Evolutionary conservation across 2,113 vertebrate species (phyloP), one percentile per base, ranked within the genome.

Genomic region (Megaceryle maxima): DNA sequence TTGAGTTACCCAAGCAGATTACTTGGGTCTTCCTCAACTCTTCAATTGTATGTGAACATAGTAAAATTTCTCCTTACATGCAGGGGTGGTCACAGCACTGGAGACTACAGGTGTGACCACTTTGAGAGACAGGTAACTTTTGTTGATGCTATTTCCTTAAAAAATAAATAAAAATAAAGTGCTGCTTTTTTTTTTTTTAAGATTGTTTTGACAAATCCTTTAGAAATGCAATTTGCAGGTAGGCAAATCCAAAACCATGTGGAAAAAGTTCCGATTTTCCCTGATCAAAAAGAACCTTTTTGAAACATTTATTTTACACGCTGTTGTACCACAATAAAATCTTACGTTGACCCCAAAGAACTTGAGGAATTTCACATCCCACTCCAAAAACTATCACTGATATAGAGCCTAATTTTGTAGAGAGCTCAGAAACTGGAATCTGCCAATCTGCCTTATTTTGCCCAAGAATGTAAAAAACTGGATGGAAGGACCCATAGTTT

Each of bases 241-340:
- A 66, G 0, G 1, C 0, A 46, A 62, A 44, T n/a, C 64, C 60
- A 76, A 50, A 87, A 46, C 19, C 2, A 3, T 6, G 13, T 51
- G 26, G 51, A 31, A 53, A 83, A 92, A 62, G 44, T 35, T 72
- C 35, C n/a, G 17, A 7, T 13, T 56, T 82, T 57, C 41, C 11
- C 33, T 37, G 8, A 3, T 62, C 12, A 46, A 53, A 79, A 51
- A 25, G 19, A 53, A 53, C 4, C 4, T 62, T 68, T 90, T 22
- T 41, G 50, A 92, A 90, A 62, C 3, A 4, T 69, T 87, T 39
- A 15, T 68, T 89, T 79, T 44, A 66, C 18, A 35, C 13, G n/a
- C 7, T 18, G 14, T 56, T 62, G 55, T 21, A n/a, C 22, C 44
- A 31, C 55, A 25, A 29, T 25, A n/a, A 46, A 75, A 59, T 39